Evolutionary conservation across 2,797 vertebrate genomes (phyloP), one percentile per base, ranked within the genome.

Genomic region (Salmo trutta): DNA sequence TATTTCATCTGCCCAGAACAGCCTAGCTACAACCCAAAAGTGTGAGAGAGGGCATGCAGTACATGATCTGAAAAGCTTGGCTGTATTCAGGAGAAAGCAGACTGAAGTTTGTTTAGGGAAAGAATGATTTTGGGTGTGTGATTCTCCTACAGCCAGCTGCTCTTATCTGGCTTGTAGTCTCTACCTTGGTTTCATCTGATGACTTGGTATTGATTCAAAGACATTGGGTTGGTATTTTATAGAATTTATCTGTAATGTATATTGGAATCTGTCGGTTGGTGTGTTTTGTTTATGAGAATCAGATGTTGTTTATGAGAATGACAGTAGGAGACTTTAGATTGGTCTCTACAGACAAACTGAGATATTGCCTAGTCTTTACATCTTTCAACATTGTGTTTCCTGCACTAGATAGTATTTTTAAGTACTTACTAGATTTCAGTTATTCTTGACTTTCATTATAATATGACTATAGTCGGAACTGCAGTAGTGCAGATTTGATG

Each of bases 41-140:
- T 56, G 83, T 66, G 62, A 56, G 36, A 80, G 79, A 79, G 68
- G 52, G 53, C 64, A 62, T 14, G 1, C 19, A 68, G 82, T 75
- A 77, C 59, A 65, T 73, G 74, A 73, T 12, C 15, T 70, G n/a
- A 31, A 82, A 79, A 80, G 73, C 4, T 80, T n/a, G 79, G 73
- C 81, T 81, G 71, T 56, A 66, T 78, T 81, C 73, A 52, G 75
- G 77, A 78, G 84, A 67, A 51, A 27, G 51, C 54, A 52, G 79
- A n/a, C 19, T 71, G 17, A 68, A 73, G 83, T 88, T 76, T 90
- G 84, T 92, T 91, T 90, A 92, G 79, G 41, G 52, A 79, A 80
- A 67, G 73, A 71, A 66, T 71, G 21, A 33, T 72, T 73, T 75
- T 21, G n/a, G 21, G 47, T 64, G 19, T 75, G 76, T 52, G 77